These are phyloP conservation scores for Tolypeutes matacus DNA, from an alignment of 2,797 vertebrate species.

Conservation along the genomic window DNA sequence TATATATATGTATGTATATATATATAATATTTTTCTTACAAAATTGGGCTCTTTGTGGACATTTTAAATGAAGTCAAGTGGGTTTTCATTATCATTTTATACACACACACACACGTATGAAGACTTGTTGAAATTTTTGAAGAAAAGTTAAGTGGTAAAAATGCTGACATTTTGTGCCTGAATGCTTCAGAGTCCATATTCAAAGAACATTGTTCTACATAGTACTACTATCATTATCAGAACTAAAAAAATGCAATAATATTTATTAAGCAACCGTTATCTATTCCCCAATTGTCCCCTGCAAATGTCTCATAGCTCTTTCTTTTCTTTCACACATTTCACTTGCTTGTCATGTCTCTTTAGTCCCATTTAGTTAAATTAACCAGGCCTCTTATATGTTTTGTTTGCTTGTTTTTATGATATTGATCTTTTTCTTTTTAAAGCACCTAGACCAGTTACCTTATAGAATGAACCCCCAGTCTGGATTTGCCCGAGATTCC, in stretches of 20 bases:
- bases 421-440: neutral
- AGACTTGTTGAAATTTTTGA: neutral
- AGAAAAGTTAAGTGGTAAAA: neutral
- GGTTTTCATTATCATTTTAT: neutral
- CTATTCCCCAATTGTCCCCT: neutral
- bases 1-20: no score
- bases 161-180: neutral
- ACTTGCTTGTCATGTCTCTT: neutral
- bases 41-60: neutral
- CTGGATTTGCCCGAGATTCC: neutral
- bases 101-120: neutral
- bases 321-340: neutral
- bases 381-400: neutral
- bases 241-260: neutral
- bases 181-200: neutral
- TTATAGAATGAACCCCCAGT: neutral
- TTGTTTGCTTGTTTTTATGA: constrained; percentile 15
- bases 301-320: neutral
- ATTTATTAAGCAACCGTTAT: neutral
- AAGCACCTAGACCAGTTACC: neutral
- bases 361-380: neutral
- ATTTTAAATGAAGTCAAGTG: neutral
- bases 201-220: neutral
- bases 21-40: constrained; percentile 16
- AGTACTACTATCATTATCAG: neutral